Percentiles rank a stretch among this genome's conserved stretches.
phyloP scores from a whole-genome alignment of 1,140 invertebrate genomes.

The Solenopsis invicta region DNA sequence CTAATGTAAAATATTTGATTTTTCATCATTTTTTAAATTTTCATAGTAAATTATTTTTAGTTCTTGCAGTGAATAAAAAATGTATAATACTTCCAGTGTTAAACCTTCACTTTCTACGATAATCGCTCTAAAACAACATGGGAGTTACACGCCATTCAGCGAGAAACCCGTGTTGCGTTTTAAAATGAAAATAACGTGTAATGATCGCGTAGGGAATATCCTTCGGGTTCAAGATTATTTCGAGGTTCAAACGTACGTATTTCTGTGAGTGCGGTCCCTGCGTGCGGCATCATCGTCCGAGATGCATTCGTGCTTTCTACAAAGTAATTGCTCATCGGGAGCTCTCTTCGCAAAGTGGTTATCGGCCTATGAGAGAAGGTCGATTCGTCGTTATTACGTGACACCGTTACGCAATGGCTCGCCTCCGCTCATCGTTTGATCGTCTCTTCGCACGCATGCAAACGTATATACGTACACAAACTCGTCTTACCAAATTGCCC shows the following conservation, averaged over 20 bases:
- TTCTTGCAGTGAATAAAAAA: too few species aligned
- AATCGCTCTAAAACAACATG: neutral
- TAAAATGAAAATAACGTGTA: neutral
- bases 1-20: too few species aligned
- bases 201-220: neutral
- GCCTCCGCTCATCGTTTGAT: slow-evolving; percentile 37
- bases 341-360: slow-evolving; percentile 63
- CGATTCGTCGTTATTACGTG: slow-evolving; percentile 80
- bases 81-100: too few species aligned
- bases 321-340: slow-evolving; percentile 51
- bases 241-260: neutral
- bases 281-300: neutral
- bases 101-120: neutral
- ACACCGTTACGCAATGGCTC: slow-evolving; percentile 79
- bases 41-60: too few species aligned
- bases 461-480: neutral
- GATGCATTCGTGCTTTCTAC: slow-evolving; percentile 70
- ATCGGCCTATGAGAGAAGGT: slow-evolving; percentile 74
- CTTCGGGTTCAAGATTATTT: neutral
- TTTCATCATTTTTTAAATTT: too few species aligned
- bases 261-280: neutral
- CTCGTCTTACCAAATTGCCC: slow-evolving; percentile 51
- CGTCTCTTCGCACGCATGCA: neutral
- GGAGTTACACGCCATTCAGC: neutral
- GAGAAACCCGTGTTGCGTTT: neutral